These are phyloP conservation scores for Galbula dea DNA, from an alignment of 2,113 vertebrate species.

Conservation along the genomic window DNA sequence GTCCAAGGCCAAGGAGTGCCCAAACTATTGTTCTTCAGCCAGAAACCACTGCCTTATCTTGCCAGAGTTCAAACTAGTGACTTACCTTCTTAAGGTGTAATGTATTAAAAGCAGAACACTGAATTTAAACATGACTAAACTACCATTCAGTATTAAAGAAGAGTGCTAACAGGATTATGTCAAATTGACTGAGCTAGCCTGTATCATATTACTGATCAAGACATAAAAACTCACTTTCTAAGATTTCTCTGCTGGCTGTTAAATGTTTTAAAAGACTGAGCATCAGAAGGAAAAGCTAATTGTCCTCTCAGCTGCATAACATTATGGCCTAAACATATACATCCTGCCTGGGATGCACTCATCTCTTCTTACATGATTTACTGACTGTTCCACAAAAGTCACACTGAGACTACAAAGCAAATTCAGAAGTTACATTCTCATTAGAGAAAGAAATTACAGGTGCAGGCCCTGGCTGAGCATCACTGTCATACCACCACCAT, in stretches of 20 bases:
- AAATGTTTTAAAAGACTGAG: background rate
- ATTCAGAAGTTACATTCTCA: background rate
- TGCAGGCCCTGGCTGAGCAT: background rate
- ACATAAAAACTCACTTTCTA: background rate
- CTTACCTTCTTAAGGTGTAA: background rate
- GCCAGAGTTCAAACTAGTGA: background rate
- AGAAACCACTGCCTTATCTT: background rate
- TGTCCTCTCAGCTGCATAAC: background rate
- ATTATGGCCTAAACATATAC: background rate
- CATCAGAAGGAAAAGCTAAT: background rate
- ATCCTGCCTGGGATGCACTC: background rate
- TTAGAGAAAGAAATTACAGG: background rate
- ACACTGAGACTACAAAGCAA: background rate
- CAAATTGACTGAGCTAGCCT: background rate
- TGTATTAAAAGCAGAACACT: background rate
- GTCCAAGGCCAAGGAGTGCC: fast-evolving
- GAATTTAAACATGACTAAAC: background rate
- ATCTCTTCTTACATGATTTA: background rate
- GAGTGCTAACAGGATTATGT: background rate
- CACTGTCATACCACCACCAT: background rate
- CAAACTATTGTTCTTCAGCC: background rate
- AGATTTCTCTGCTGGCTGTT: background rate
- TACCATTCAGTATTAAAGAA: background rate
- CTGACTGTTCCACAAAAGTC: background rate
- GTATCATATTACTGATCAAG: background rate